A percentile compares a stretch with the other conserved stretches of the same genome.
These are phyloP conservation scores for Pterois miles DNA, from an alignment of 2,797 vertebrate species.

Conservation along the genomic window DNA sequence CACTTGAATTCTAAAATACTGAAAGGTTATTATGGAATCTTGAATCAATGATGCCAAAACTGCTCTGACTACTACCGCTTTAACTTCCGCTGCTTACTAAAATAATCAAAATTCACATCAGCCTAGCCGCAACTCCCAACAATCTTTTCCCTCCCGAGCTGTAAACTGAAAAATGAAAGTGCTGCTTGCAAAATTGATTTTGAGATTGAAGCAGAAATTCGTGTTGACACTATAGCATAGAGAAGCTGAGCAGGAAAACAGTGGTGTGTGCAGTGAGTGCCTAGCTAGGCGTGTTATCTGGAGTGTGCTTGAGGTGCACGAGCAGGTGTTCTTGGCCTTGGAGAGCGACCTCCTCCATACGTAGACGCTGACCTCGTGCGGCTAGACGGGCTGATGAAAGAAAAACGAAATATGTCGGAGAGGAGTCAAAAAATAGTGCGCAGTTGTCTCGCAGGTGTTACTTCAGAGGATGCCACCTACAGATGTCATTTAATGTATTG, in stretches of 20 bases:
- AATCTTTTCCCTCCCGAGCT: neutral
- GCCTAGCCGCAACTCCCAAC: neutral
- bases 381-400: slow-evolving; percentile 41
- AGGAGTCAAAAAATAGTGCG: neutral
- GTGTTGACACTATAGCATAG: neutral
- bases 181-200: slow-evolving; percentile 51
- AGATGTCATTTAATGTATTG: slow-evolving; percentile 17
- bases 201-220: slow-evolving; percentile 30
- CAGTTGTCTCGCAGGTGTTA: slow-evolving; percentile 13
- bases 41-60: accelerated
- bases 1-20: too few species aligned
- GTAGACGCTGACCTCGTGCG: slow-evolving; percentile 33
- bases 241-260: slow-evolving; percentile 8
- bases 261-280: neutral
- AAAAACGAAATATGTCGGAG: slow-evolving; percentile 5
- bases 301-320: slow-evolving; percentile 33
- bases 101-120: slow-evolving; percentile 48
- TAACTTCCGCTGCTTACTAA: slow-evolving; percentile 19
- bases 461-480: slow-evolving; percentile 28
- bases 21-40: too few species aligned
- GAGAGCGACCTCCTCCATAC: slow-evolving; percentile 31
- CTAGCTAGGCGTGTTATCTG: neutral
- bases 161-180: slow-evolving; percentile 45
- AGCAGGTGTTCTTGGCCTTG: slow-evolving; percentile 54
- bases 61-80: neutral